A percentile compares a stretch with the other conserved stretches of the same genome.
phyloP scores from a whole-genome alignment of 92 coral and sea anemone genomes.

The Scolanthus callimorphus region DNA sequence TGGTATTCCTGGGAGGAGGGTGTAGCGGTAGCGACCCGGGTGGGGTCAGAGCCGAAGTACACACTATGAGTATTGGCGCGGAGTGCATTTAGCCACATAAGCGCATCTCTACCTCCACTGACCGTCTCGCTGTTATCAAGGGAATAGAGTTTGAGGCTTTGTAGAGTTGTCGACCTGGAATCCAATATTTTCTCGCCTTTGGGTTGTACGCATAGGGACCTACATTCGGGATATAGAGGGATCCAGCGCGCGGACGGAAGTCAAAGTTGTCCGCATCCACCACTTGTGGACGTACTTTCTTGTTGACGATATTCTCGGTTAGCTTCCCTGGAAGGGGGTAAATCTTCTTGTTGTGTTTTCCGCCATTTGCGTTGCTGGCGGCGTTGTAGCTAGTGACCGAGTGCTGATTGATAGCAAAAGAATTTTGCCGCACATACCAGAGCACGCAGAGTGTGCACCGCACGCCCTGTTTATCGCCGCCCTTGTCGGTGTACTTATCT shows the following conservation, averaged over 20 bases:
- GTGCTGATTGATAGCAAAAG: conserved; percentile 46
- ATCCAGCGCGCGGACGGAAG: conserved; percentile 53
- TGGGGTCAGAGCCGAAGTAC: conserved; percentile 46
- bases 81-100: conserved; percentile 75
- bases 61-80: conserved; percentile 49
- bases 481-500: conserved; percentile 39
- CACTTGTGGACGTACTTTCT: conserved; percentile 42
- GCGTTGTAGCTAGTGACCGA: conserved; percentile 48
- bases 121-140: conserved; percentile 40
- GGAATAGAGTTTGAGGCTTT: conserved; percentile 65
- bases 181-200: conserved; percentile 34
- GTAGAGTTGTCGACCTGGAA: conserved; percentile 66
- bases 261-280: conserved; percentile 70
- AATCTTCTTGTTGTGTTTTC: conserved; percentile 26
- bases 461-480: conserved; percentile 28
- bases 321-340: conserved; percentile 55
- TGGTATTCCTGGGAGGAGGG: conserved; percentile 30
- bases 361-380: conserved; percentile 61
- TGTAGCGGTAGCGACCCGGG: conserved; percentile 43
- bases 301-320: conserved; percentile 31
- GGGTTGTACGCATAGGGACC: conserved; percentile 62
- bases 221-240: conserved; percentile 41
- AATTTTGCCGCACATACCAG: conserved; percentile 32
- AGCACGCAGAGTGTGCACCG: conserved; percentile 64
- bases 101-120: conserved; percentile 38